Evolutionary conservation across 92 coral and sea anemone species (phyloP).

Genomic region (Phenganax stokvisi): DNA sequence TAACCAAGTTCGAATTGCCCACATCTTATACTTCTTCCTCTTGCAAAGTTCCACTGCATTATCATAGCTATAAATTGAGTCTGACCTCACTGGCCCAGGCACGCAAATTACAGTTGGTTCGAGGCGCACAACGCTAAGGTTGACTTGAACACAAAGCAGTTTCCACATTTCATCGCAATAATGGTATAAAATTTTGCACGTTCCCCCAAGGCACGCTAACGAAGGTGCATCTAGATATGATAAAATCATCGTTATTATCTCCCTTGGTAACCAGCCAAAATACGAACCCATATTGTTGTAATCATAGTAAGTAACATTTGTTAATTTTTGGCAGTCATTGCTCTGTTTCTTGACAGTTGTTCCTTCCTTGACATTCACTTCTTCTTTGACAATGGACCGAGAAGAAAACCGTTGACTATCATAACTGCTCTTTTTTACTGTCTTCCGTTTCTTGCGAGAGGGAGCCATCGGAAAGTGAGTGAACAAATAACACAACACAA

Average conservation of each 20-base stretch:
- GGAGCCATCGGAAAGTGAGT: too few relatives aligned
- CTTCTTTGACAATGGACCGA: constrained; percentile 60
- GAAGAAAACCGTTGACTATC: constrained; percentile 59
- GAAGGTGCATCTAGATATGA: constrained; percentile 91
- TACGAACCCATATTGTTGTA: constrained; percentile 75
- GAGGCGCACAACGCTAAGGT: constrained; percentile 52
- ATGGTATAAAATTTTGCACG: constrained; percentile 66
- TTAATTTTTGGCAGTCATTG: neutral
- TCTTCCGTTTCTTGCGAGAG: too few relatives aligned
- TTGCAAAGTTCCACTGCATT: constrained; percentile 71
- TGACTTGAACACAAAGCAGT: constrained; percentile 50
- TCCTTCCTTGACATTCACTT: constrained; percentile 1
- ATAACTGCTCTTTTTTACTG: neutral
- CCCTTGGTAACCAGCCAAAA: constrained; percentile 86
- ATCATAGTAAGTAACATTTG: neutral
- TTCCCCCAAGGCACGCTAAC: constrained; percentile 70
- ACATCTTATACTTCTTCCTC: constrained; percentile 76
- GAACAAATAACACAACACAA: too few relatives aligned
- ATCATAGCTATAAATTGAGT: constrained; percentile 75
- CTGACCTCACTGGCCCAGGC: constrained; percentile 59
- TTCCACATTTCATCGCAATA: constrained; percentile 75
- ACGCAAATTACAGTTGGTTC: constrained; percentile 81
- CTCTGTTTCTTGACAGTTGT: too few relatives aligned
- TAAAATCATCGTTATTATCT: constrained; percentile 72
- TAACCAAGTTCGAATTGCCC: constrained; percentile 77